Base-by-base conservation (phyloP, 2,888 invertebrate genomes). In the Tachina fera region DNA sequence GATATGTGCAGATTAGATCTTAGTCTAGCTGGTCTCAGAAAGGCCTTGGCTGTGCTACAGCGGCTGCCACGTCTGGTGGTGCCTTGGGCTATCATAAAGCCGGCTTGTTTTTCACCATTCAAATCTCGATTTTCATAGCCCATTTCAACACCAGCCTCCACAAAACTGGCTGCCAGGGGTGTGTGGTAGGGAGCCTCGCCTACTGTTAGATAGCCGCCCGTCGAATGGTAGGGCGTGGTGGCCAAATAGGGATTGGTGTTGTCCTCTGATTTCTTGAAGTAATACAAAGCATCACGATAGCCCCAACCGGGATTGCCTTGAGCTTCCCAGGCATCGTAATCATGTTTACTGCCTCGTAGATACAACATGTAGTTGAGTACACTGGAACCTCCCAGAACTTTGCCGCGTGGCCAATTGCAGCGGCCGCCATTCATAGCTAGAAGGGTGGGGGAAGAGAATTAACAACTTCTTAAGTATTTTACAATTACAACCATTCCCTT, bases 311-410 rank as follows among this genome's bases (percentile, higher is more conserved):
- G 95, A 91, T 97, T 97, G 0, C 98, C 98, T 83, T 95, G 92
- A 0, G 95, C 93, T 90, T 98, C 97, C 98, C 98, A 98, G 0
- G 94, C 93, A 91, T 98, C 97, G 92, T 98, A 98, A 91, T 98
- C 98, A 88, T 95, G 95, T 88, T 95, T 96, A 91, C 98, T 98
- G 0, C 98, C 98, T 78, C 98, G 94, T 5, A 98, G 93, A 90
- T 98, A 98, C 0, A 98, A 93, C 98, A 98, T 98, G 92, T 97
- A 97, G 92, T 98, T 98, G 0, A 98, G 94, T 0, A 97, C 97
- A 49, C 96, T 96, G 14, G 96, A 96, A 0, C 98, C 98, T 0
- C 98, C 98, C 3, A 98, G 94, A 0, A 97, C 97, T 92, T 98
- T 98, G 1, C 98, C 98, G 22, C 98, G 94, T 0, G 97, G 97